Conservation (phyloP, 1,140 invertebrate genomes). For the Drosophila ficusphila region DNA sequence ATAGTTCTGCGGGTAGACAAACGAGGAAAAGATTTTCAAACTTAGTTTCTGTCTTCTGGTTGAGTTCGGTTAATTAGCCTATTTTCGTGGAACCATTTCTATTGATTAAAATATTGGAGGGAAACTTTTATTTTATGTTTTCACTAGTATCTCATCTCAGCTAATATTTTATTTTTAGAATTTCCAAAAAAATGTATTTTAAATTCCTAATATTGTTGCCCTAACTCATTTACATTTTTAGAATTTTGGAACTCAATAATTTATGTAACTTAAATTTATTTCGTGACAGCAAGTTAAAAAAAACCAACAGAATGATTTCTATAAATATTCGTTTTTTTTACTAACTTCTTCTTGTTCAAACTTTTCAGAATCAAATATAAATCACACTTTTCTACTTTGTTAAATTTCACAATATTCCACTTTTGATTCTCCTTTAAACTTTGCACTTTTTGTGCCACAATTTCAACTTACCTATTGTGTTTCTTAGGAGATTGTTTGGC, state of each 20-base stretch:
- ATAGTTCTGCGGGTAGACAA: conserved; percentile 59
- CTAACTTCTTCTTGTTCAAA: neutral
- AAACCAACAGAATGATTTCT: too few species aligned
- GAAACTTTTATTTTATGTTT: conserved; percentile 2
- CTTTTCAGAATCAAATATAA: neutral
- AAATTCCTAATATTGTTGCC: neutral
- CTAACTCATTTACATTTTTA: neutral
- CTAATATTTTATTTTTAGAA: conserved; percentile 19
- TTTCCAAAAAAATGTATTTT: conserved; percentile 21
- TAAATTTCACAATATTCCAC: neutral
- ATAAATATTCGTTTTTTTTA: neutral
- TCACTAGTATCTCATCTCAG: neutral
- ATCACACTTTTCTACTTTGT: neutral
- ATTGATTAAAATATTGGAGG: conserved; percentile 22
- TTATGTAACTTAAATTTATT: neutral
- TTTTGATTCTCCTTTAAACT: neutral
- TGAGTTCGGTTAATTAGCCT: conserved; percentile 40
- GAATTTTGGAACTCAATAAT: neutral
- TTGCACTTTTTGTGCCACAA: conserved; percentile 3
- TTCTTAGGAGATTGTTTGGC: conserved; percentile 19
- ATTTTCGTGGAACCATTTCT: conserved; percentile 47
- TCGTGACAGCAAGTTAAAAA: too few species aligned
- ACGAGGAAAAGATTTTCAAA: conserved; percentile 27
- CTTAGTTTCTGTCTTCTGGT: conserved; percentile 20
- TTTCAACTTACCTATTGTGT: conserved; percentile 42